Conservation (phyloP, 1,140 invertebrate species). For the Chymomyza costata region DNA sequence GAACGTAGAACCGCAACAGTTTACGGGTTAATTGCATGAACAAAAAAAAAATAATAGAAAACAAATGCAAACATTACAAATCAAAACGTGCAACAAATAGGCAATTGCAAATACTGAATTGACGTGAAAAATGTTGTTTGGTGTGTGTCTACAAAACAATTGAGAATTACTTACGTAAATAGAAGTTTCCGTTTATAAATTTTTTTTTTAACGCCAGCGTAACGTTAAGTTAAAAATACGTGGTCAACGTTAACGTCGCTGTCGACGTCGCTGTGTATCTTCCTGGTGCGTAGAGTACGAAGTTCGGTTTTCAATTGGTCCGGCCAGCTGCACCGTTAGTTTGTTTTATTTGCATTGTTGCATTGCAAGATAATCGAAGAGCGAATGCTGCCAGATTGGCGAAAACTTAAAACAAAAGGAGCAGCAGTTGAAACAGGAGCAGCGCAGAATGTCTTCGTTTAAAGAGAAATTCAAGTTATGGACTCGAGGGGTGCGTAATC, state of each 20-base stretch:
- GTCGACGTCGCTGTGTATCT: constrained; percentile 22
- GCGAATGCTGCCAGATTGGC: neutral
- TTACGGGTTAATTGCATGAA: neutral
- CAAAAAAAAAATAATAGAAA: constrained; percentile 8
- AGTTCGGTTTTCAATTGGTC: constrained; percentile 26
- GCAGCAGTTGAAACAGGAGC: constrained; percentile 29
- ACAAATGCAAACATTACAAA: neutral
- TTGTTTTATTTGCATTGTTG: constrained; percentile 4
- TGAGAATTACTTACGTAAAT: too few species aligned
- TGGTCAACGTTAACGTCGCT: constrained; percentile 30
- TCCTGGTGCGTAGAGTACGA: constrained; percentile 13
- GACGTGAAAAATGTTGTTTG: neutral
- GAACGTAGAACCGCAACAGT: too few species aligned
- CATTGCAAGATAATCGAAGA: constrained; percentile 9
- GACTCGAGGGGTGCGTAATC: constrained; percentile 69
- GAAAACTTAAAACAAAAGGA: constrained; percentile 13
- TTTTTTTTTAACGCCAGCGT: constrained; percentile 12
- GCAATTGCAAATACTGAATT: constrained; percentile 12
- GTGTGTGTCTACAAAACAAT: too few species aligned
- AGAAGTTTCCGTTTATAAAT: too few species aligned
- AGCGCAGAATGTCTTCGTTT: constrained; percentile 58
- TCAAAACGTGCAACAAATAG: constrained; percentile 1
- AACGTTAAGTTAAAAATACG: constrained; percentile 42
- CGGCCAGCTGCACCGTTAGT: neutral
- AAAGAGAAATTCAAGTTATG: constrained; percentile 74